These are phyloP conservation scores for Buathra laborator DNA, from an alignment of 2,888 invertebrate genomes.

Conservation along the genomic window DNA sequence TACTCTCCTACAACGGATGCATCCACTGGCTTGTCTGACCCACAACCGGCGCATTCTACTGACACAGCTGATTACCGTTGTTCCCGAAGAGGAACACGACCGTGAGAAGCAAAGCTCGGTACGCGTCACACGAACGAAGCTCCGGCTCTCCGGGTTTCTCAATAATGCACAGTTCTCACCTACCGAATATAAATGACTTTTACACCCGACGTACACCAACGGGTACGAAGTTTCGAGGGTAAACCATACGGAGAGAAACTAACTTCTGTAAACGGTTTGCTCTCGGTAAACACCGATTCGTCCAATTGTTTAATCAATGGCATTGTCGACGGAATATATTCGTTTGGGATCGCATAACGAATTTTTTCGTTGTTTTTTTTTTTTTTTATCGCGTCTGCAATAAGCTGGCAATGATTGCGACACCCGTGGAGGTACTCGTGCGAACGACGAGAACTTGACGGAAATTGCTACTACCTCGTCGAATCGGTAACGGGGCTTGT, in stretches of 20 bases:
- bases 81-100: not conserved
- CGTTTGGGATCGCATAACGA: not conserved
- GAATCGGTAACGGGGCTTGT: constrained; percentile 55
- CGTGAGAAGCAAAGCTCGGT: not conserved
- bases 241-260: not conserved
- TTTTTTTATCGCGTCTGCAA: not conserved
- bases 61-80: constrained; percentile 45
- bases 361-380: not conserved
- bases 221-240: not conserved
- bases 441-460: not conserved
- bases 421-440: constrained; percentile 1
- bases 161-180: constrained; percentile 8
- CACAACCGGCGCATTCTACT: constrained; percentile 41
- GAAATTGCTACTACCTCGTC: constrained; percentile 32
- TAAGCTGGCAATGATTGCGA: not conserved
- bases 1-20: not conserved
- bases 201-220: not conserved
- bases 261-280: not conserved
- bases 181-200: constrained; percentile 17
- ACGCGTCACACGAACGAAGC: not conserved
- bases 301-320: not conserved
- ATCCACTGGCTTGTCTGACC: constrained; percentile 30
- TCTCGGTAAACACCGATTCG: not conserved
- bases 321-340: not conserved
- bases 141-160: not conserved